phyloP scores from a whole-genome alignment of 2,888 invertebrate species.

The Campoplex capitator region DNA sequence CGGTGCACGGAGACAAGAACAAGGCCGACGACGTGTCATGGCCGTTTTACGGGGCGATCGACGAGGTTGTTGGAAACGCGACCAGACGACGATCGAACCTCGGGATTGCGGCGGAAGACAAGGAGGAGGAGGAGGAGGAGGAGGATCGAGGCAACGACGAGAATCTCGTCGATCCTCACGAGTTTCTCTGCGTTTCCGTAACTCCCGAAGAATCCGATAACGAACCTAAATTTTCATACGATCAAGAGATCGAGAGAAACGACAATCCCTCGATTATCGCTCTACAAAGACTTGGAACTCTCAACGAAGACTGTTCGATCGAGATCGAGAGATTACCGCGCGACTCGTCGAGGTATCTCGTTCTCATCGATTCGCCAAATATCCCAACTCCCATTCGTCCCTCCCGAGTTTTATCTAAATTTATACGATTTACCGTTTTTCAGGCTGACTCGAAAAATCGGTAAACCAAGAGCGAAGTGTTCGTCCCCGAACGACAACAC shows the following conservation, averaged over 20 bases:
- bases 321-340: slow-evolving; percentile 66
- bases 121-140: slow-evolving; percentile 40
- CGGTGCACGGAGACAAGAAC: slow-evolving; percentile 80
- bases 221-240: slow-evolving; percentile 58
- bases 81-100: slow-evolving; percentile 40
- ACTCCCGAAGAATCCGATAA: slow-evolving; percentile 71
- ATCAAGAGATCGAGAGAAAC: slow-evolving; percentile 65
- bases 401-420: neutral
- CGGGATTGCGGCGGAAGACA: neutral
- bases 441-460: slow-evolving; percentile 45
- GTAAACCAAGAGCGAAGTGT: slow-evolving; percentile 46
- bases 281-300: slow-evolving; percentile 58
- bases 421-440: slow-evolving; percentile 4
- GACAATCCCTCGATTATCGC: slow-evolving; percentile 66
- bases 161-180: slow-evolving; percentile 76
- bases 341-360: slow-evolving; percentile 52
- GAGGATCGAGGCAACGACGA: slow-evolving; percentile 65
- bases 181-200: slow-evolving; percentile 79
- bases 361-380: neutral
- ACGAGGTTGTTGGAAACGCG: slow-evolving; percentile 76
- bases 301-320: slow-evolving; percentile 69
- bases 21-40: slow-evolving; percentile 80
- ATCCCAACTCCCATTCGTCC: neutral
- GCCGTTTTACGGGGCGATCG: slow-evolving; percentile 81
- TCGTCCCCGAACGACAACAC: slow-evolving; percentile 44